A percentile compares a stretch with the other conserved stretches of the same genome.
Evolutionary conservation across 1,140 invertebrate genomes (phyloP).

Genomic region (Calliopsis andreniformis): DNA sequence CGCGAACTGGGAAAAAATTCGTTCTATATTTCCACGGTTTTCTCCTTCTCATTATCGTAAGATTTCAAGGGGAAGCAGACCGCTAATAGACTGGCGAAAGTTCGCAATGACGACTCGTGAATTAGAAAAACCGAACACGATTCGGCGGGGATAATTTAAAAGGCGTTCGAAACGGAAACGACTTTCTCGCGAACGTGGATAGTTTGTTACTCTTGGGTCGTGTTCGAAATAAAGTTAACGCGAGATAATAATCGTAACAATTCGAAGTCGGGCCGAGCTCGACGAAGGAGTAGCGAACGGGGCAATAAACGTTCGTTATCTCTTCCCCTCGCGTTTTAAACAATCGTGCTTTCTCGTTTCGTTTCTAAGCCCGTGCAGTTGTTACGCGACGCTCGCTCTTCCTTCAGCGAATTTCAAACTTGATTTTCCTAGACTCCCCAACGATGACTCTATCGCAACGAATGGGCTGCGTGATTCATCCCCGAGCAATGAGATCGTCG

Average conservation of each 20-base stretch:
- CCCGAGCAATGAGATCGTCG: too few relatives aligned
- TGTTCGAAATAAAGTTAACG: constrained; percentile 11
- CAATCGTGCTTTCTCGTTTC: background rate
- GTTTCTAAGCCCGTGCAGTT: background rate
- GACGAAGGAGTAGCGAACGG: constrained; percentile 1
- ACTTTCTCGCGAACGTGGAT: background rate
- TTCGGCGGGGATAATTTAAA: background rate
- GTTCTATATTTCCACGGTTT: background rate
- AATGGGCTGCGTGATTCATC: too few relatives aligned
- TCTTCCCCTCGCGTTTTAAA: background rate
- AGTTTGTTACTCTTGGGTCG: background rate
- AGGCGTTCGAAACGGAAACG: background rate
- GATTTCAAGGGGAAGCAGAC: background rate
- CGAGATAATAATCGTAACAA: constrained; percentile 27
- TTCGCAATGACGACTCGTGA: background rate
- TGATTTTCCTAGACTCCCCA: too few relatives aligned
- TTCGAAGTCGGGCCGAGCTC: background rate
- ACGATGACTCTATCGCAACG: too few relatives aligned
- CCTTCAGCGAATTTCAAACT: background rate
- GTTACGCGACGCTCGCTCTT: background rate
- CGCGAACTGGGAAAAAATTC: too few relatives aligned
- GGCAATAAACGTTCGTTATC: constrained; percentile 3
- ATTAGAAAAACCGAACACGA: background rate
- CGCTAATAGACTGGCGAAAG: background rate
- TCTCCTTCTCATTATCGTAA: background rate